Evolutionary conservation across 2,888 invertebrate genomes (phyloP), one percentile per base, ranked within the genome.

Genomic region (Spodoptera exigua): DNA sequence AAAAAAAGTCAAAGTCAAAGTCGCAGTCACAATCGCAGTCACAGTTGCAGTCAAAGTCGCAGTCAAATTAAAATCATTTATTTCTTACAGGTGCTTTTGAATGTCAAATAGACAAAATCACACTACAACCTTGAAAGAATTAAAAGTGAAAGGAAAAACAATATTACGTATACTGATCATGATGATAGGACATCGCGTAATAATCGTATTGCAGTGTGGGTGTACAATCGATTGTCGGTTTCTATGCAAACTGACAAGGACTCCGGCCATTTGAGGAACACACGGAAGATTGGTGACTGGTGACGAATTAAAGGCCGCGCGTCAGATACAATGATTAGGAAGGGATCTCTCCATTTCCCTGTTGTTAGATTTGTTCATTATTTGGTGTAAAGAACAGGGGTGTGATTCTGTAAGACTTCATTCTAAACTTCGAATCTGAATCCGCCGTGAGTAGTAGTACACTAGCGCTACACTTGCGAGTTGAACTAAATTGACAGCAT

Each of bases 241-340:
- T 49, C 41, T 58, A 71, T 62, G 63, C 57, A 71, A 70, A 61
- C 52, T 5, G 59, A 54, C 82, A 79, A 81, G 82, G 81, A 27
- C 36, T 39, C 41, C 43, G 18, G 53, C 40, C 76, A 65, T 78
- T 73, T 73, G 61, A 36, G 65, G 61, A 70, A 54, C 69, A 77
- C 73, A 52, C 76, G 76, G 76, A 77, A 77, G 78, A 73, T 78
- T 62, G 35, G 59, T 47, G 18, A 27, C n/a, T 45, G 49, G 54
- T 69, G 73, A 75, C 73, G 54, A 73, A 73, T 68, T 18, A 17
- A 35, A 61, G 70, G 59, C 68, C 27, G 21, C 45, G 60, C 69
- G 69, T 65, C 73, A 62, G 70, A 61, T 62, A 46, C 49, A 21
- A 51, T 46, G 13, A 54, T 32, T 34, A 13, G 13, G 0, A 21